Base-by-base conservation (phyloP, 1,140 invertebrate species). In the Trichogramma pretiosum region DNA sequence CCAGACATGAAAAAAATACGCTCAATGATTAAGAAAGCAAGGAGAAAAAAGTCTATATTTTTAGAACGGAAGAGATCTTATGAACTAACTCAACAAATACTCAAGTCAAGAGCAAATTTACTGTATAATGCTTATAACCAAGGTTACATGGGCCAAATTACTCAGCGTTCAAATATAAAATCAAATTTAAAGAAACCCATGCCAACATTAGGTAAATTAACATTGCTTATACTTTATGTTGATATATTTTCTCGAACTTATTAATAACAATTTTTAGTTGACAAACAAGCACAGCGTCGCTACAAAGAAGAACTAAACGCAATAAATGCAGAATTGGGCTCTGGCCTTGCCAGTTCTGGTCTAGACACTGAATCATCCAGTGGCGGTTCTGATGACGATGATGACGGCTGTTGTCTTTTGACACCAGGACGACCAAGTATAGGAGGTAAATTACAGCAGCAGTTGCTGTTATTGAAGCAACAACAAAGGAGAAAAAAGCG, bases 71-170 rank as follows among this genome's bases (percentile, higher is more conserved):
- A 76, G 55, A 68, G 74, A 10, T 64, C 75, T 0, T 77, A 79
- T 51, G 72, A 76, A 17, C 54, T 80, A 16, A 75, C 78, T 36
- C 65, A 69, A 49, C 72, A 79, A 30, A 57, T 89, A 11, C 58
- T 88, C 10, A 72, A 85, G 19, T 84, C 83, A 1, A 72, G 85
- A 50, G 77, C 83, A 56, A 77, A 76, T 59, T 66, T 87, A 30
- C 52, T 85, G 19, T 73, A 76, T 40, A 73, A 75, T 55, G 75
- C 80, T 0, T 73, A 73, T 19, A 73, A 68, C 11, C 68, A 73
- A 50, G 68, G 70, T 30, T 72, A 70, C 26, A 67, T n/a, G n/a
- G n/a, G 63, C 61, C 65, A 72, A 69, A 70, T 61, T 56, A 71
- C 59, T 47, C 79, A 56, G 69, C 78, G 49, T 13, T 26, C 53